phyloP scores from a whole-genome alignment of 2,113 vertebrate genomes.

The Prietella phreatophila region DNA sequence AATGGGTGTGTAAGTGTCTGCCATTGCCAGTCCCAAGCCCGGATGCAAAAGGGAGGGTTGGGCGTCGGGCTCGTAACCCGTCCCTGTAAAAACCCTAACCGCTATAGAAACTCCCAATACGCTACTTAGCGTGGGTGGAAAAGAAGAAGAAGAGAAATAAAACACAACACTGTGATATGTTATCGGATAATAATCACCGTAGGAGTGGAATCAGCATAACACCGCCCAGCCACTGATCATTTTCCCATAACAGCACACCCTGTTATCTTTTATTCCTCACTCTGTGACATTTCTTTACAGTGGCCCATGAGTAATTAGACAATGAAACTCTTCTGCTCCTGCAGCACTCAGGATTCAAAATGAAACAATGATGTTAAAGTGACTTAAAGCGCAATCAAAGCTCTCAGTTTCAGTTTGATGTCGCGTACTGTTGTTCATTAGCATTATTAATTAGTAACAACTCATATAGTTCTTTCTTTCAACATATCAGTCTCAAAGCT shows the following conservation, averaged over 20 bases:
- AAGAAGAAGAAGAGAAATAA: too few relatives aligned
- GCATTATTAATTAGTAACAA: not conserved
- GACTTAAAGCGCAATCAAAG: not conserved
- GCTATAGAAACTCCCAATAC: too few relatives aligned
- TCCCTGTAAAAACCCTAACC: too few relatives aligned
- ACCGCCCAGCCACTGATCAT: too few relatives aligned
- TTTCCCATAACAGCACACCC: not conserved
- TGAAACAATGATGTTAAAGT: not conserved
- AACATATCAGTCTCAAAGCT: not conserved
- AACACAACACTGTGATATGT: not conserved
- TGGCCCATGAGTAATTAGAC: not conserved
- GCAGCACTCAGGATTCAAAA: not conserved
- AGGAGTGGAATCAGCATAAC: not conserved
- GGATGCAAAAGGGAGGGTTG: too few relatives aligned
- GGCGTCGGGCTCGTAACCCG: too few relatives aligned
- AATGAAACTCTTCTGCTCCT: not conserved
- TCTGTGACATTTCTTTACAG: not conserved
- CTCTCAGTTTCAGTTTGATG: not conserved
- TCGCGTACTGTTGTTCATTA: not conserved
- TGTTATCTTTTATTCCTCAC: not conserved
- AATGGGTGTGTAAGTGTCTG: too few relatives aligned
- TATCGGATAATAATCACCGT: not conserved
- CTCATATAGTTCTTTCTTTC: not conserved
- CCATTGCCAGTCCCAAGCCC: too few relatives aligned
- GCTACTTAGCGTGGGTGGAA: too few relatives aligned